phyloP scores from a whole-genome alignment of 92 coral and sea anemone genomes.

The Paramuricea clavata region DNA sequence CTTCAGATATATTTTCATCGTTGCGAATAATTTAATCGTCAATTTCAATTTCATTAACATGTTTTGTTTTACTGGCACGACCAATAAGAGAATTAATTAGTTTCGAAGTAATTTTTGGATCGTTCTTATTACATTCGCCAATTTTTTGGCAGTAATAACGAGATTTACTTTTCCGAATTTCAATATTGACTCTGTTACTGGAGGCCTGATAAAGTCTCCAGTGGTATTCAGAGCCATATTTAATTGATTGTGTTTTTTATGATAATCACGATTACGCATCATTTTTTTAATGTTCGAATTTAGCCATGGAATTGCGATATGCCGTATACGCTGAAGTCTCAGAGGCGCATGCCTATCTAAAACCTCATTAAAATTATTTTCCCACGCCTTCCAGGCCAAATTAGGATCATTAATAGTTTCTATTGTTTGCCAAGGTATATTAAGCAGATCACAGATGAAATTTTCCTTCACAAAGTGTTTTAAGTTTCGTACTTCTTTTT shows the following conservation, averaged over 20 bases:
- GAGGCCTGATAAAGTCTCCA: slow-evolving; percentile 48
- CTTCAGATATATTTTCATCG: slow-evolving; percentile 30
- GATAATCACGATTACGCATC: slow-evolving; percentile 41
- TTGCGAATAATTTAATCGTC: slow-evolving; percentile 43
- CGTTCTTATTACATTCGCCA: not conserved
- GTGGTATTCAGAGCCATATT: slow-evolving; percentile 16
- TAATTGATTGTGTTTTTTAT: slow-evolving; percentile 30
- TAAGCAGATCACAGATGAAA: slow-evolving; percentile 25
- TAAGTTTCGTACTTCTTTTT: slow-evolving; percentile 39
- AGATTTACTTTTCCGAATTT: slow-evolving; percentile 44
- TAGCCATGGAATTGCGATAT: slow-evolving; percentile 48
- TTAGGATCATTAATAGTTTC: slow-evolving; percentile 38
- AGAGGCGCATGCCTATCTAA: slow-evolving; percentile 59
- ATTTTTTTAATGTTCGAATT: slow-evolving; percentile 35
- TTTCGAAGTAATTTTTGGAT: not conserved
- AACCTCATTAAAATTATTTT: slow-evolving; percentile 29
- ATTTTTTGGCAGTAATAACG: slow-evolving; percentile 6
- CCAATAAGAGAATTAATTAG: slow-evolving; percentile 13
- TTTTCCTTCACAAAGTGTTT: slow-evolving; percentile 34
- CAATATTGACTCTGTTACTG: slow-evolving; percentile 55
- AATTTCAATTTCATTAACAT: slow-evolving; percentile 27
- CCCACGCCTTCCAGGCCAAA: slow-evolving; percentile 56
- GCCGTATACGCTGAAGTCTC: slow-evolving; percentile 36
- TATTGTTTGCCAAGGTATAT: slow-evolving; percentile 44
- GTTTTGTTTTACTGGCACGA: slow-evolving; percentile 1